Evolutionary conservation across 2,797 vertebrate species (phyloP), one percentile per base, ranked within the genome.

Genomic region (Typhlichthys eigenmanni): DNA sequence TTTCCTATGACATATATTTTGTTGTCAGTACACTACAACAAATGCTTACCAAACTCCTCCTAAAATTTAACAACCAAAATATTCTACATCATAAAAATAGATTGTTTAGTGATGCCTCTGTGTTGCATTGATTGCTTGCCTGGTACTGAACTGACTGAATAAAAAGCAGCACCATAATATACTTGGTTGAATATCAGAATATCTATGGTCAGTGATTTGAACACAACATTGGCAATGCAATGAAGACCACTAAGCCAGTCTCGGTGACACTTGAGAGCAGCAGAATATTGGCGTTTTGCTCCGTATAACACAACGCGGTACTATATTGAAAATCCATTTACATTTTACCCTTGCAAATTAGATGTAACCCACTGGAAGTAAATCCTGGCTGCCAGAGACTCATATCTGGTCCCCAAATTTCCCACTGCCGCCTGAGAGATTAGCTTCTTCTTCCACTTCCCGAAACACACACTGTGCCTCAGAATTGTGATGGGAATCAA

Each of bases 131-230:
- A 85, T 83, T 83, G 60, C 81, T 87, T 74, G 49, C 75, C 64
- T 75, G 66, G 74, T 68, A 62, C 68, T 77, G 71, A 74, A 68
- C 73, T 74, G 66, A 76, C 69, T 58, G 54, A 84, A 68, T 75
- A 74, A 81, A 84, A 85, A 85, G 75, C 79, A 85, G 85, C 82
- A 85, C 78, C 83, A 75, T 88, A 76, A 60, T 60, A 69, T 70
- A 38, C 34, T 61, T 54, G 11, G 45, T 48, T n/a, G 19, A 19
- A 56, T 47, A 52, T 55, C 47, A 49, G 3, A 24, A 24, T 16
- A 4, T 45, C 34, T 32, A n/a, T 43, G 55, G 32, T 72, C 50
- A 49, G 55, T 68, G 69, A 19, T 19, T 19, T 19, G 19, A 19
- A 19, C 2, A 19, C 19, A 19, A 19, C 19, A 62, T 74, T 60